phyloP scores from a whole-genome alignment of 2,888 invertebrate species.

The Nomada flava region DNA sequence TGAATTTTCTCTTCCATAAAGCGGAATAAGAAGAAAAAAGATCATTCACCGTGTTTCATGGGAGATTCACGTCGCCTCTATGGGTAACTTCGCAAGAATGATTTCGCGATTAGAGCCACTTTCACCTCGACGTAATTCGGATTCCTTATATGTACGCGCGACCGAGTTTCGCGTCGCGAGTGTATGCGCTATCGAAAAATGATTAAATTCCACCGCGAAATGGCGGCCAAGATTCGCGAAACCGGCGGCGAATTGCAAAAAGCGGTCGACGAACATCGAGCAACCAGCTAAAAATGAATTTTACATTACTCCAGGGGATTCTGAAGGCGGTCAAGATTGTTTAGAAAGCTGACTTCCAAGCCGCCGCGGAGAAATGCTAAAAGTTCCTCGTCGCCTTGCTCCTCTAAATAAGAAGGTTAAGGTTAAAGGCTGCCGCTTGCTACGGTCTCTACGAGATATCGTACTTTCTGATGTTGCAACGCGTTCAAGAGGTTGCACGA shows the following conservation, averaged over 20 bases:
- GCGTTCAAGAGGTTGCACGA: background rate
- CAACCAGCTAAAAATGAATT: constrained; percentile 42
- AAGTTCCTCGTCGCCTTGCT: constrained; percentile 20
- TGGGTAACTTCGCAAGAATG: background rate
- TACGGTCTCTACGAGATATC: background rate
- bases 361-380: constrained; percentile 35
- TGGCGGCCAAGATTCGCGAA: constrained; percentile 18
- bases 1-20: background rate
- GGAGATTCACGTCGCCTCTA: background rate
- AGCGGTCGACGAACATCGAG: constrained; percentile 23
- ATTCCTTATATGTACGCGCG: constrained; percentile 33
- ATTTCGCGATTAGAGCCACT: constrained; percentile 43
- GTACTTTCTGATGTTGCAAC: constrained; percentile 16
- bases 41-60: background rate
- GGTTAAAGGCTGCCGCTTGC: constrained; percentile 19
- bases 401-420: constrained; percentile 36
- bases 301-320: constrained; percentile 43
- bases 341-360: constrained; percentile 44
- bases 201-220: constrained; percentile 44
- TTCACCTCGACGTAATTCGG: constrained; percentile 39
- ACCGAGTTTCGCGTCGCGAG: constrained; percentile 2
- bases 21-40: background rate
- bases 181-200: background rate
- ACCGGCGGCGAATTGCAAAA: background rate
- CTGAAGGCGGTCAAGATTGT: constrained; percentile 53